Evolutionary conservation across 2,888 invertebrate genomes (phyloP).

Genomic region (Acleris holmiana): DNA sequence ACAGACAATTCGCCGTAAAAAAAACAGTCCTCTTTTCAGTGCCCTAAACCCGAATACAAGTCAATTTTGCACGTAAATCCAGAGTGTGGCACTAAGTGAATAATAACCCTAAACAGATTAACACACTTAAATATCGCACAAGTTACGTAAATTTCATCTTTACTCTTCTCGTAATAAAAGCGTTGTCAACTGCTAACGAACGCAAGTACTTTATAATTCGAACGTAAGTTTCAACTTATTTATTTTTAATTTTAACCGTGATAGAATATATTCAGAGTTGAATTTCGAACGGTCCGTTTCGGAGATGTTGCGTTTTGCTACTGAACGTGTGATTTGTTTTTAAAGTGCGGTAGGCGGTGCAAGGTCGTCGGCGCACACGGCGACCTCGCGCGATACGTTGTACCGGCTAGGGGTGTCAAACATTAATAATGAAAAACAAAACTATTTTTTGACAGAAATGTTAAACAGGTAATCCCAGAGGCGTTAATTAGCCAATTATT

Average conservation of each 20-base stretch:
- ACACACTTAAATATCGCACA: neutral
- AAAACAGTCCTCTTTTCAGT: too few species aligned
- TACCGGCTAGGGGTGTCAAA: slow-evolving; percentile 24
- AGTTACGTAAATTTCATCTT: neutral
- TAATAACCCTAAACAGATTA: slow-evolving; percentile 4
- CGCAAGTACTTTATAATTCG: too few species aligned
- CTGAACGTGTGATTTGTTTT: slow-evolving; percentile 21
- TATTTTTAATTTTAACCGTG: too few species aligned
- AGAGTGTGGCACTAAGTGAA: neutral
- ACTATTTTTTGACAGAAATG: too few species aligned
- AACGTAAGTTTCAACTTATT: too few species aligned
- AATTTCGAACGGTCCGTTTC: too few species aligned
- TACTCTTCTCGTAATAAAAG: neutral
- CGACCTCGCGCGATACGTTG: slow-evolving; percentile 30
- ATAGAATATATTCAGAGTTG: too few species aligned
- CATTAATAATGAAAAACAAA: neutral
- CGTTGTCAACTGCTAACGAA: neutral
- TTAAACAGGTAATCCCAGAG: too few species aligned
- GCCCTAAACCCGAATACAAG: too few species aligned
- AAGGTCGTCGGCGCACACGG: slow-evolving; percentile 30
- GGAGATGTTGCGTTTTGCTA: neutral
- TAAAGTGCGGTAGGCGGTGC: slow-evolving; percentile 27
- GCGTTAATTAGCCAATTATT: too few species aligned
- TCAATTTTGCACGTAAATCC: too few species aligned
- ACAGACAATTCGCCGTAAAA: neutral